These are phyloP conservation scores for Acanthacorydalis orientalis DNA, from an alignment of 2,888 invertebrate genomes.

Conservation along the genomic window DNA sequence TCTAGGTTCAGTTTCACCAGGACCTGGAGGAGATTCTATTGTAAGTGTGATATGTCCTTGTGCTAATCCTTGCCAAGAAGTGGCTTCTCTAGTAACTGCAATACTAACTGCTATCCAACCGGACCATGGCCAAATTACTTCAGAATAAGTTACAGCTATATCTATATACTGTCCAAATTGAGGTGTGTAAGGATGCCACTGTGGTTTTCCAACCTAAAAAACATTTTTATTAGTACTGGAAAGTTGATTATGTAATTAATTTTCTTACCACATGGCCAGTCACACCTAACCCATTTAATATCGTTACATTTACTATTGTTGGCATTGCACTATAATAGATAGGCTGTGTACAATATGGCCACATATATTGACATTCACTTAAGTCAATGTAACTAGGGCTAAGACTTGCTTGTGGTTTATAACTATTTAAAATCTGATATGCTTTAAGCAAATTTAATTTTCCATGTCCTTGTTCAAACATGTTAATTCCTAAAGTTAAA, in stretches of 20 bases:
- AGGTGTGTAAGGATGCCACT: constrained; percentile 79
- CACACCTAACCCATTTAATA: constrained; percentile 85
- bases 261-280: constrained; percentile 52
- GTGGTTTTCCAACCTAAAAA: constrained; percentile 36
- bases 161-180: constrained; percentile 66
- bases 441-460: constrained; percentile 82
- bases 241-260: neutral
- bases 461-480: constrained; percentile 97
- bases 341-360: constrained; percentile 96
- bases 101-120: constrained; percentile 82
- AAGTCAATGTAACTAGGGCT: constrained; percentile 79
- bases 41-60: constrained; percentile 71
- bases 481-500: constrained; percentile 44
- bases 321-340: constrained; percentile 77
- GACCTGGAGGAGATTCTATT: constrained; percentile 60
- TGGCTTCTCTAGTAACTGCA: constrained; percentile 44
- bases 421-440: constrained; percentile 50
- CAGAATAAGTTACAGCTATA: constrained; percentile 59
- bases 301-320: constrained; percentile 82
- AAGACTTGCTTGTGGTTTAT: constrained; percentile 48
- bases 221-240: neutral
- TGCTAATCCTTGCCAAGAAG: constrained; percentile 57
- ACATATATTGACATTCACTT: constrained; percentile 94
- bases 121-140: constrained; percentile 90
- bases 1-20: constrained; percentile 37